These are phyloP conservation scores for Protomyctophum bolini DNA, from an alignment of 2,113 vertebrate genomes.

Conservation along the genomic window DNA sequence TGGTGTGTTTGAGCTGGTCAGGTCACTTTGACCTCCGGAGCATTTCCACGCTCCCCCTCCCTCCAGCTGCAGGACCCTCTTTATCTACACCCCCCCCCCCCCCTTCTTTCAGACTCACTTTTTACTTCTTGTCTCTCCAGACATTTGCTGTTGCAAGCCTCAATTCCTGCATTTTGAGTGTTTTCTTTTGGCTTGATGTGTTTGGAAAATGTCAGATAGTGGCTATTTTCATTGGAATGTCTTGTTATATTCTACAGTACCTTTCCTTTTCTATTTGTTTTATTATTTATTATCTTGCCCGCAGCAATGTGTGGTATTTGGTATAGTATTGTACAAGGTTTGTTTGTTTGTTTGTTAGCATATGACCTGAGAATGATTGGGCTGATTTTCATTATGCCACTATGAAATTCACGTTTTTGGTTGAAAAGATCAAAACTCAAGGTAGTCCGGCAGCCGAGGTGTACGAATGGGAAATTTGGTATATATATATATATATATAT, in stretches of 20 bases:
- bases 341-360: too few relatives aligned
- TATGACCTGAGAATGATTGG: too few relatives aligned
- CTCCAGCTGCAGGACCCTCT: conserved; percentile 52
- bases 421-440: too few relatives aligned
- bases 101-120: not conserved
- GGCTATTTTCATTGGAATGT: not conserved
- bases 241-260: not conserved
- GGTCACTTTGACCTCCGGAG: conserved; percentile 32
- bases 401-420: too few relatives aligned
- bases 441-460: too few relatives aligned
- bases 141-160: conserved; percentile 8
- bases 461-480: too few relatives aligned
- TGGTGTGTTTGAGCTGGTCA: conserved; percentile 49
- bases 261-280: too few relatives aligned
- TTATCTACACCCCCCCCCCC: not conserved
- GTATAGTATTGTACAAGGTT: too few relatives aligned
- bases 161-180: not conserved
- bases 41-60: conserved; percentile 35
- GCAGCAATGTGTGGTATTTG: too few relatives aligned
- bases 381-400: too few relatives aligned
- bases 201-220: not conserved
- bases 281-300: too few relatives aligned
- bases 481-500: too few relatives aligned
- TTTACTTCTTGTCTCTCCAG: conserved; percentile 1
- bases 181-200: not conserved